Conservation (phyloP, 2,888 invertebrate species). For the Hyposoter didymator region DNA sequence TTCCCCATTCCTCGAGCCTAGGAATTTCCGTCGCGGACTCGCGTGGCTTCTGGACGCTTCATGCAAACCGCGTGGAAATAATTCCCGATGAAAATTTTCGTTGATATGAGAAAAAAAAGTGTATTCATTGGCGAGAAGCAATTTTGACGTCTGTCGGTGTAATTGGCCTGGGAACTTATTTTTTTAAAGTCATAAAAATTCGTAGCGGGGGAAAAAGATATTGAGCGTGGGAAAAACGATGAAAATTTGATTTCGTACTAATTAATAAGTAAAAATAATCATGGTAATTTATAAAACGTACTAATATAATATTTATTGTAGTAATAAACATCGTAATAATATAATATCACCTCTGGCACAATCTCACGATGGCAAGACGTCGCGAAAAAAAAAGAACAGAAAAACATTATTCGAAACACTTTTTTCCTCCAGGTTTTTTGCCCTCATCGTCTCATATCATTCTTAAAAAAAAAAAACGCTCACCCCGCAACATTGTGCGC, state of each 20-base stretch:
- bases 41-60: conserved; percentile 1
- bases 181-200: not conserved
- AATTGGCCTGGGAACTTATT: not conserved
- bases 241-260: conserved; percentile 5
- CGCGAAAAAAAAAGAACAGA: conserved; percentile 75
- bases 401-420: conserved; percentile 69
- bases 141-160: not conserved
- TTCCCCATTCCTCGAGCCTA: conserved; percentile 46
- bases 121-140: not conserved
- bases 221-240: conserved; percentile 25
- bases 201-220: not conserved
- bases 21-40: conserved; percentile 42
- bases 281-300: conserved; percentile 83
- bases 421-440: conserved; percentile 45
- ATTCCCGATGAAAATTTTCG: not conserved
- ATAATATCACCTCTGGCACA: conserved; percentile 85
- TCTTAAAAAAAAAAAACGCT: conserved; percentile 48
- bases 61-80: not conserved
- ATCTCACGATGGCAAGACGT: conserved; percentile 84
- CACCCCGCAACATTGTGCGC: conserved; percentile 46
- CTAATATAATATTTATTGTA: conserved; percentile 84
- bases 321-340: conserved; percentile 84
- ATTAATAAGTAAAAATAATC: conserved; percentile 59
- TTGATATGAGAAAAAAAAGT: not conserved
- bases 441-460: conserved; percentile 50